Evolutionary conservation across 1,140 invertebrate genomes (phyloP).

Genomic region (Danaus plexippus): DNA sequence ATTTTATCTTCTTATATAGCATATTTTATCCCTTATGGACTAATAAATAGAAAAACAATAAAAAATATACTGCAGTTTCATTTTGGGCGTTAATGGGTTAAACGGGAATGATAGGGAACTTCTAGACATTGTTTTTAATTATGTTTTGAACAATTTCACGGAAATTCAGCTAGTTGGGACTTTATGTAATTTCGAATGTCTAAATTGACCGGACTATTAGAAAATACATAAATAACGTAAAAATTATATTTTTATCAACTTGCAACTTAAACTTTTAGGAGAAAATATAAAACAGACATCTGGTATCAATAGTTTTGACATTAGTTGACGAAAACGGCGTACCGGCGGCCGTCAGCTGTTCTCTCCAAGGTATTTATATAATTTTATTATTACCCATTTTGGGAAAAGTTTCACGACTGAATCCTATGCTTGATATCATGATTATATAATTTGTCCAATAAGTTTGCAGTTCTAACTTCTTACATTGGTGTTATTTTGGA

Average conservation of each 20-base stretch:
- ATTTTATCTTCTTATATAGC: slow-evolving; percentile 24
- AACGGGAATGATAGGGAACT: too few species aligned
- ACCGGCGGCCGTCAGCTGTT: slow-evolving; percentile 10
- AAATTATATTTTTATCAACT: neutral
- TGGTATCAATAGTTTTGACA: slow-evolving; percentile 16
- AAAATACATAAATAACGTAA: slow-evolving; percentile 10
- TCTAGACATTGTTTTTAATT: too few species aligned
- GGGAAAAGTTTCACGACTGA: slow-evolving; percentile 15
- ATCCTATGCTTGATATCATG: slow-evolving; percentile 21
- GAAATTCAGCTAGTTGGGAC: too few species aligned
- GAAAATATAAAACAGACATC: slow-evolving; percentile 14
- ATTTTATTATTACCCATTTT: slow-evolving; percentile 19
- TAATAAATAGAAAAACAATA: slow-evolving; percentile 24
- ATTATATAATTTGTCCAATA: too few species aligned
- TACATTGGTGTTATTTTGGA: too few species aligned
- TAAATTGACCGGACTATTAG: too few species aligned
- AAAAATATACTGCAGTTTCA: slow-evolving; percentile 23
- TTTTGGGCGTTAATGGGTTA: slow-evolving; percentile 24
- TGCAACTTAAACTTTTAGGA: slow-evolving; percentile 13
- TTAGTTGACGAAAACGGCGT: slow-evolving; percentile 15
- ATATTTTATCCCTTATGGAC: slow-evolving; percentile 26
- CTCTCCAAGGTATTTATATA: slow-evolving; percentile 13
- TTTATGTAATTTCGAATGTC: too few species aligned
- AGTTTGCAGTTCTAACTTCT: too few species aligned
- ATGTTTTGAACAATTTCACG: too few species aligned